A percentile compares a stretch with the other conserved stretches of the same genome.
Evolutionary conservation across 2,113 vertebrate genomes (phyloP).

Genomic region (Chaetura pelagica): DNA sequence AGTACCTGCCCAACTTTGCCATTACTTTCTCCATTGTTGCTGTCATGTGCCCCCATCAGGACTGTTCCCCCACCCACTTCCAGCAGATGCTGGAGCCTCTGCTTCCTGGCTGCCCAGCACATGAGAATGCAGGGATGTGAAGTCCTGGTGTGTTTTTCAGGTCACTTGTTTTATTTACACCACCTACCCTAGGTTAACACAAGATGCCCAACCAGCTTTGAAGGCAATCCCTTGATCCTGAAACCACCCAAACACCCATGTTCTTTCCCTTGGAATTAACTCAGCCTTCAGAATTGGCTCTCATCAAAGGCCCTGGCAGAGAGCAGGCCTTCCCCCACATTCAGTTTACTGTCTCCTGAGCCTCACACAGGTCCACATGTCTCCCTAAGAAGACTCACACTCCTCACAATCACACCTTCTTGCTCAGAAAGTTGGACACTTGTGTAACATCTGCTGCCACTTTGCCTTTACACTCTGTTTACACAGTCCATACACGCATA

Average conservation of each 20-base stretch:
- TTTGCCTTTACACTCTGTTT: neutral
- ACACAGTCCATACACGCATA: rapidly evolving
- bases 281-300: neutral
- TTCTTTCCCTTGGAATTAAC: neutral
- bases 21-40: neutral
- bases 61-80: neutral
- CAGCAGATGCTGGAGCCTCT: neutral
- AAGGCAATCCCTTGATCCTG: slow-evolving; percentile 28
- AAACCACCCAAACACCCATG: neutral
- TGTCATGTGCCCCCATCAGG: neutral
- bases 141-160: neutral
- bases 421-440: neutral
- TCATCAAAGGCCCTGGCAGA: neutral
- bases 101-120: neutral
- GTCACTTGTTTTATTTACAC: slow-evolving; percentile 28
- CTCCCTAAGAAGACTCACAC: neutral
- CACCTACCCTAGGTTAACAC: neutral
- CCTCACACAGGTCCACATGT: neutral
- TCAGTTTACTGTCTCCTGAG: neutral
- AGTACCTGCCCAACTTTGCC: neutral
- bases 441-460: neutral
- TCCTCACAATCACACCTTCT: neutral
- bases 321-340: neutral
- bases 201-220: slow-evolving; percentile 30
- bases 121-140: neutral